Evolutionary conservation across 2,888 invertebrate genomes (phyloP).

Genomic region (Cordylochernes scorpioides): DNA sequence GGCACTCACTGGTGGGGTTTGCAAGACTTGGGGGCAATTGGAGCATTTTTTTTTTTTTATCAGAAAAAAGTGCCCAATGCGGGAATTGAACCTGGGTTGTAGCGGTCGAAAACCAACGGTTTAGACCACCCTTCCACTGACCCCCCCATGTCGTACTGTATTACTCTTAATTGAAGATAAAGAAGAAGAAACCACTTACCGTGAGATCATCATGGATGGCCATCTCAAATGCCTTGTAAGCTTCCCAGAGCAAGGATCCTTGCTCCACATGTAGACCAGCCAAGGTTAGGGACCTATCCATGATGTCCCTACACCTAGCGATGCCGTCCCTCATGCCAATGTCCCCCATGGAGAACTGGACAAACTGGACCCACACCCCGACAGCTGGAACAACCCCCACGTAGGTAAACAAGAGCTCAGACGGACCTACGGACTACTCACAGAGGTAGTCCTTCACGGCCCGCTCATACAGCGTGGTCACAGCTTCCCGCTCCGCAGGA

Average conservation of each 20-base stretch:
- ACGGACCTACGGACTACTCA: constrained; percentile 20
- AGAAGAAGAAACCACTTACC: constrained; percentile 1
- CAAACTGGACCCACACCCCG: constrained; percentile 36
- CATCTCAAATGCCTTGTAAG: constrained; percentile 44
- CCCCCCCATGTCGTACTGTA: too few relatives aligned
- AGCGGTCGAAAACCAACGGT: too few relatives aligned
- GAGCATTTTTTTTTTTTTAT: too few relatives aligned
- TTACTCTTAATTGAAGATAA: neutral
- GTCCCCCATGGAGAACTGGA: constrained; percentile 28
- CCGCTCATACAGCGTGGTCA: constrained; percentile 34
- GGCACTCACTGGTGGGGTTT: too few relatives aligned
- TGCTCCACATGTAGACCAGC: constrained; percentile 45
- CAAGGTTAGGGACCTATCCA: constrained; percentile 37
- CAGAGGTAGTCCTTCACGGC: constrained; percentile 43
- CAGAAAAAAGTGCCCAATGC: too few relatives aligned
- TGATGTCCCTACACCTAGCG: constrained; percentile 27
- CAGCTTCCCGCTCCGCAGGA: constrained; percentile 27
- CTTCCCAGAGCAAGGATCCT: constrained; percentile 52
- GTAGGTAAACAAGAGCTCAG: neutral
- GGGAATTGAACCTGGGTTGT: too few relatives aligned
- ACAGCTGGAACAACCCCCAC: constrained; percentile 26
- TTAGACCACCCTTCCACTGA: too few relatives aligned
- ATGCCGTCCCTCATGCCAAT: constrained; percentile 22
- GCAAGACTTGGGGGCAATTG: too few relatives aligned
- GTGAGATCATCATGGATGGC: constrained; percentile 20